These are phyloP conservation scores for Halcyon malimbica DNA, from an alignment of 2,113 vertebrate species.

Conservation along the genomic window DNA sequence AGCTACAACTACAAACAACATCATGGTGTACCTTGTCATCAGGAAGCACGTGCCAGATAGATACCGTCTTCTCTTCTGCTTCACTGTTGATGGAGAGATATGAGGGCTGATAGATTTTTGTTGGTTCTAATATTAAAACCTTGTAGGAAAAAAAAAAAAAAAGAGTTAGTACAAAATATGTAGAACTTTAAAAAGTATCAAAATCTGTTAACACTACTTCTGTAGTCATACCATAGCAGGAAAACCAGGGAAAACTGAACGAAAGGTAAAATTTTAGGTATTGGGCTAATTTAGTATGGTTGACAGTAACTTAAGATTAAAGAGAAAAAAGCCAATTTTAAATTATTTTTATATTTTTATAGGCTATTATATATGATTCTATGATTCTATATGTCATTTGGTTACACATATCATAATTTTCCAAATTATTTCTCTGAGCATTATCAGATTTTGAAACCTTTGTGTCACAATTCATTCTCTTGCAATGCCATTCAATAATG, in stretches of 20 bases:
- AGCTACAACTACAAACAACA: not conserved
- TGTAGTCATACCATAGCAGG: not conserved
- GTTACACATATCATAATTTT: not conserved
- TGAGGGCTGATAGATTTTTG: conserved; percentile 96
- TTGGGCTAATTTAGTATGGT: not conserved
- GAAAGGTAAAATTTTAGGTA: not conserved
- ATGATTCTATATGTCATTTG: not conserved
- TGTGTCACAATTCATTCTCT: not conserved
- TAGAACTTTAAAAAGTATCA: not conserved
- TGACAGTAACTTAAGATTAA: not conserved
- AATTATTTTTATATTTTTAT: not conserved
- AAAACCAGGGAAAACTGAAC: not conserved
- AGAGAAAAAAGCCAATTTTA: not conserved
- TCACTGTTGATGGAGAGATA: conserved; percentile 98
- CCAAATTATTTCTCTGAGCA: not conserved
- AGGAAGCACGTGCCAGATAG: conserved; percentile 95
- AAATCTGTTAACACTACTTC: not conserved
- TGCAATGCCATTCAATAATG: not conserved
- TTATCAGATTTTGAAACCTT: not conserved
- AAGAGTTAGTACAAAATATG: not conserved
- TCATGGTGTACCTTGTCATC: conserved; percentile 87
- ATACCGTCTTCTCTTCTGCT: conserved; percentile 92
- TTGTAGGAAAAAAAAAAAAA: conserved; percentile 46
- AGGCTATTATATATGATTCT: too few species aligned
- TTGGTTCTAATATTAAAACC: conserved; percentile 97